Conservation (phyloP, 2,888 invertebrate genomes). For the Euclidia mi region DNA sequence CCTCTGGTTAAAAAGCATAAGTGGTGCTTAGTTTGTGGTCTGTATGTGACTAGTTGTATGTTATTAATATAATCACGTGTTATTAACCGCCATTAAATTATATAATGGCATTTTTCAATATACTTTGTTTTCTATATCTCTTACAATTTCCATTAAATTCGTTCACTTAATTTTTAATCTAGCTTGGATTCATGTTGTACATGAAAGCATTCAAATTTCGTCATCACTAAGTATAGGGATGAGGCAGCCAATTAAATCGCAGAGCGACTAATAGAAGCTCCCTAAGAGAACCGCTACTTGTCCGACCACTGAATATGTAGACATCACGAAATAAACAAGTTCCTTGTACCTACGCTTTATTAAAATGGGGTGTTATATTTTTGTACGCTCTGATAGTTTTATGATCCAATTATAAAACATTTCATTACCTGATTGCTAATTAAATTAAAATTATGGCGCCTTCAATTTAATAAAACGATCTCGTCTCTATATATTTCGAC, state of each 20-base stretch:
- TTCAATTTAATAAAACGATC: too few species aligned
- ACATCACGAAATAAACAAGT: slow-evolving; percentile 42
- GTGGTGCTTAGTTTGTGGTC: too few species aligned
- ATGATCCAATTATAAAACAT: not conserved
- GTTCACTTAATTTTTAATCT: not conserved
- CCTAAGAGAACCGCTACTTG: slow-evolving; percentile 23
- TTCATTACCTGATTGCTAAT: not conserved
- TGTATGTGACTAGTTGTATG: too few species aligned
- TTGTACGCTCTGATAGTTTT: not conserved
- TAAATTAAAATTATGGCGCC: not conserved
- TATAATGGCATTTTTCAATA: too few species aligned
- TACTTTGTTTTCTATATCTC: too few species aligned
- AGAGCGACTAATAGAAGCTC: slow-evolving; percentile 59
- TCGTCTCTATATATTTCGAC: too few species aligned
- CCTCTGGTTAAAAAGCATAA: too few species aligned
- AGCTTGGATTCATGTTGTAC: slow-evolving; percentile 7
- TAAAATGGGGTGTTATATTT: slow-evolving; percentile 5
- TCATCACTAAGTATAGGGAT: slow-evolving; percentile 50
- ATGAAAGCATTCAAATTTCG: slow-evolving; percentile 36
- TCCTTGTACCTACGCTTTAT: slow-evolving; percentile 35
- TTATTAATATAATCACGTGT: too few species aligned
- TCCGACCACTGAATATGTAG: slow-evolving; percentile 37
- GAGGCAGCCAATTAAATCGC: slow-evolving; percentile 65
- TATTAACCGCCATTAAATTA: too few species aligned
- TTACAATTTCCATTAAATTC: too few species aligned